A percentile compares a stretch with the other conserved stretches of the same genome.
These are phyloP conservation scores for Ornithorhynchus anatinus DNA, from an alignment of 2,113 vertebrate species.

Conservation along the genomic window DNA sequence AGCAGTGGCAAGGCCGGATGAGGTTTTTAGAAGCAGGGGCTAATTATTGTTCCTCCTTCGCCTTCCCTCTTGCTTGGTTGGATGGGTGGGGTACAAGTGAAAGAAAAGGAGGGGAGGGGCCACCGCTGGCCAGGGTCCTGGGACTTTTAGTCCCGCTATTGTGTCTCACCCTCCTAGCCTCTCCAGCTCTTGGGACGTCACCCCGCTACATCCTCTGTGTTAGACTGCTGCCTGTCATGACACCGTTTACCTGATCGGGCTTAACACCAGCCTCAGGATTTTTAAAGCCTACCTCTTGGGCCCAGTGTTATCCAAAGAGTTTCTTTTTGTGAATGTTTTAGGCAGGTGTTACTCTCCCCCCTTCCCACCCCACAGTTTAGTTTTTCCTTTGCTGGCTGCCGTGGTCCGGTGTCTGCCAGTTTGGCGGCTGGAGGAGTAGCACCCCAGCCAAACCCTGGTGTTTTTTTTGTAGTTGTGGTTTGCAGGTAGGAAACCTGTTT, in stretches of 20 bases:
- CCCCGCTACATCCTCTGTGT: too few species aligned
- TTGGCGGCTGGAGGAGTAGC: not conserved
- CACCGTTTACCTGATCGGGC: not conserved
- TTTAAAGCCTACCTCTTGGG: not conserved
- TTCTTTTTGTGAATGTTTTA: not conserved
- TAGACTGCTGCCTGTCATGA: not conserved
- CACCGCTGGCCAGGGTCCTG: too few species aligned
- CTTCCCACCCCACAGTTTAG: too few species aligned
- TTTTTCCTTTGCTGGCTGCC: not conserved
- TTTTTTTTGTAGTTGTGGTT: constrained; percentile 8
- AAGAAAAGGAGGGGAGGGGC: too few species aligned
- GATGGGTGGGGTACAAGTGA: too few species aligned
- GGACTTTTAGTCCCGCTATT: too few species aligned
- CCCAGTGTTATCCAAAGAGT: too few species aligned
- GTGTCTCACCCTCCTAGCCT: too few species aligned
- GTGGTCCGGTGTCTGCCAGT: not conserved
- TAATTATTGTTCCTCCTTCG: too few species aligned
- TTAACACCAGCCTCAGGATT: not conserved
- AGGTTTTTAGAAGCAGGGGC: too few species aligned
- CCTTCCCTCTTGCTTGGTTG: too few species aligned
- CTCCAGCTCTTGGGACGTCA: not conserved
- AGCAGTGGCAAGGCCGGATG: too few species aligned
- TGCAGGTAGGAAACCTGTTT: constrained; percentile 18
- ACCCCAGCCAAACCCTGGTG: not conserved
- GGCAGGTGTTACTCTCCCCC: constrained; percentile 2